Base-by-base conservation (phyloP, 37 sponge, comb jelly and placozoan species). In the Amphimedon queenslandica region DNA sequence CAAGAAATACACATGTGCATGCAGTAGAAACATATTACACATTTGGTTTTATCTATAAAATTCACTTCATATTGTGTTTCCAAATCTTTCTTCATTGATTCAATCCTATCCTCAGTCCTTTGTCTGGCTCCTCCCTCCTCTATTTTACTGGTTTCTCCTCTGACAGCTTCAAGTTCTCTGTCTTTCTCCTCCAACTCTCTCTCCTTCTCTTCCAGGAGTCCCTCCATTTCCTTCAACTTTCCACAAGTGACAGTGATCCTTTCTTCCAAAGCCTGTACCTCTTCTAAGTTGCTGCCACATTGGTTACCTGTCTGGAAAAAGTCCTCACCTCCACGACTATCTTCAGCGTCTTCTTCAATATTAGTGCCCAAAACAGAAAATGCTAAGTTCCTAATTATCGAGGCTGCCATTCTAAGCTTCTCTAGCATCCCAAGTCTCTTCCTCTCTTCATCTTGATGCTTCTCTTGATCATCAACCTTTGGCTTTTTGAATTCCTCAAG, bases 41-140 rank as follows among this genome's bases (percentile, higher is more conserved):
- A n/a, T n/a, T n/a, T n/a, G n/a, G n/a, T n/a, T n/a, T n/a, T n/a
- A n/a, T n/a, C n/a, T n/a, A n/a, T n/a, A n/a, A n/a, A n/a, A n/a
- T n/a, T 60, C 61, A 60, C 61, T n/a, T 60, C 24, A 60, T 25
- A 60, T 25, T 60, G 61, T 60, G 61, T 60, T 5, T 60, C 61
- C 5, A 60, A n/a, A 6, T 11, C 27, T 60, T n/a, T 60, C 28
- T 60, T 60, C 13, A 8, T 47, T 47, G 13, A 18, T 47, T 47
- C 8, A 47, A 47, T 18, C 24, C 27, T 6, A n/a, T 25, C 21
- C 61, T 60, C 61, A n/a, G 24, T n/a, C 21, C 61, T n/a, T 60
- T 25, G 5, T n/a, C 27, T 25, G 61, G 5, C 5, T 13, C 8
- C 21, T 5, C 42, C 18, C 56, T 1, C 2, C 33, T 36, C 72